Conservation (phyloP, 2,888 invertebrate genomes). For the Meandrusa payeni region DNA sequence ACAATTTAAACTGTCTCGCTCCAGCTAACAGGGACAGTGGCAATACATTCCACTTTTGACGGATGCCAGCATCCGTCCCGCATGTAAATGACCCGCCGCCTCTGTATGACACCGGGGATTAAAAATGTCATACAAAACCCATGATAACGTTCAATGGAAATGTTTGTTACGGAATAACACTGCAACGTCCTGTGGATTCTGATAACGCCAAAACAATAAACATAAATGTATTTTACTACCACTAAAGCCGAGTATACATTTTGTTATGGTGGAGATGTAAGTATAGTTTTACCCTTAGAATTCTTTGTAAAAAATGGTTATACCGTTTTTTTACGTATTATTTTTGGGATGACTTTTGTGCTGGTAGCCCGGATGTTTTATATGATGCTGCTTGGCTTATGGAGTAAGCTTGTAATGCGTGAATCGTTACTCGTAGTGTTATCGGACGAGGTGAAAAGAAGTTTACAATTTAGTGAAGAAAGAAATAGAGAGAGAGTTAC, state of each 20-base stretch:
- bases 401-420: too few species aligned
- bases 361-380: too few species aligned
- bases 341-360: too few species aligned
- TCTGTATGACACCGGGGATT: conserved; percentile 7
- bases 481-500: too few species aligned
- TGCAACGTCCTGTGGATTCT: conserved; percentile 16
- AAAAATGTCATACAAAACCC: conserved; percentile 15
- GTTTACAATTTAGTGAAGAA: too few species aligned
- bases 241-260: neutral
- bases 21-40: conserved; percentile 33
- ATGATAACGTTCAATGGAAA: conserved; percentile 23
- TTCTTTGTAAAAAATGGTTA: too few species aligned
- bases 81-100: conserved; percentile 34
- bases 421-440: too few species aligned
- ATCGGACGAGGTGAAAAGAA: too few species aligned
- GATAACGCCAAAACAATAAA: conserved; percentile 19
- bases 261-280: conserved; percentile 8
- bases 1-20: conserved; percentile 7
- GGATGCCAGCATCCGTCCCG: conserved; percentile 61
- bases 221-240: conserved; percentile 7
- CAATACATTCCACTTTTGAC: conserved; percentile 53
- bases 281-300: too few species aligned
- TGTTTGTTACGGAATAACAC: conserved; percentile 22
- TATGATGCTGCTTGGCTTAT: too few species aligned
- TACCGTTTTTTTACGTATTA: too few species aligned